Conservation (phyloP, 2,797 vertebrate genomes). For the Paramormyrops hopkinsi region DNA sequence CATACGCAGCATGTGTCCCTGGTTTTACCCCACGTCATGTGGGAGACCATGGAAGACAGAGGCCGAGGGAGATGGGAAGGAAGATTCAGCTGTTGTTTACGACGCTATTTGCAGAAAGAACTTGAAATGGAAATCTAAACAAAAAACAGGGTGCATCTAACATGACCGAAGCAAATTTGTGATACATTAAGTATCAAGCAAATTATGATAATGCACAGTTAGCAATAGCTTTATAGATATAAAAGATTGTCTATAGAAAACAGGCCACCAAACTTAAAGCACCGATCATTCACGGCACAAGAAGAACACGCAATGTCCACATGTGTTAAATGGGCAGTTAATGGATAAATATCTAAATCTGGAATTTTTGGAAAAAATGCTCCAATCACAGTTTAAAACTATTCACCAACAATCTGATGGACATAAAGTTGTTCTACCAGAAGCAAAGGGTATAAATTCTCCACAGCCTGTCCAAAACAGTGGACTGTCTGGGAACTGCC, state of each 20-base stretch:
- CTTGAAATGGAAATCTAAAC: background rate
- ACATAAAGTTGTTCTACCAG: background rate
- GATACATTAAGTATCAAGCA: background rate
- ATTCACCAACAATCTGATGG: background rate
- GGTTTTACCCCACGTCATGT: background rate
- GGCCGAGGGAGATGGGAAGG: background rate
- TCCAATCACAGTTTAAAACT: background rate
- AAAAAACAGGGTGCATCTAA: background rate
- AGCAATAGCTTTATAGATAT: background rate
- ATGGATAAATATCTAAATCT: background rate
- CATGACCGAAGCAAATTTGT: background rate
- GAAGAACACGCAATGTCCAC: background rate
- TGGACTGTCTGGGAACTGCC: background rate
- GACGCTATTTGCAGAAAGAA: background rate
- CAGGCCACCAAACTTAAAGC: background rate
- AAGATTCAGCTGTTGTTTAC: background rate
- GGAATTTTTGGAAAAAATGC: background rate
- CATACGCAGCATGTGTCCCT: background rate
- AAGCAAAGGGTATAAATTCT: background rate
- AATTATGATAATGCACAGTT: background rate
- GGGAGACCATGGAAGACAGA: background rate
- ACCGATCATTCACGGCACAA: background rate
- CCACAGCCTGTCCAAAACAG: background rate
- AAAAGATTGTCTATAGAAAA: background rate
- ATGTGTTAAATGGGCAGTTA: background rate